A percentile compares a stretch with the other conserved stretches of the same genome.
These are phyloP conservation scores for Typhlomys cinereus DNA, from an alignment of 2,113 vertebrate species.

Conservation along the genomic window DNA sequence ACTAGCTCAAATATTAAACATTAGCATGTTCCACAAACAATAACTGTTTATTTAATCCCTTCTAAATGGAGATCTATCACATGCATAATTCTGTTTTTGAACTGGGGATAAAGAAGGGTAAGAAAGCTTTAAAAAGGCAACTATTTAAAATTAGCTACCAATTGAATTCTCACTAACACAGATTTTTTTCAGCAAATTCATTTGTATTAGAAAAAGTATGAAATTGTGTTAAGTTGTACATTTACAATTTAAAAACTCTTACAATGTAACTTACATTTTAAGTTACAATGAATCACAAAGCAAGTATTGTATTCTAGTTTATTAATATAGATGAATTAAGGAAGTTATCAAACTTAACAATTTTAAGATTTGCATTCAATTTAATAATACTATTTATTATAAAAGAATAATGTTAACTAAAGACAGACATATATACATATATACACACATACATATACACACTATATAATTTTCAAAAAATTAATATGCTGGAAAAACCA, in stretches of 20 bases:
- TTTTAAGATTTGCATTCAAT: neutral
- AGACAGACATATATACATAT: neutral
- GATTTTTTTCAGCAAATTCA: constrained; percentile 42
- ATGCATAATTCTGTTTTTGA: neutral
- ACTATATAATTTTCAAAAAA: constrained; percentile 39
- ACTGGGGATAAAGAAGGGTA: neutral
- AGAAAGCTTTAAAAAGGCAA: neutral
- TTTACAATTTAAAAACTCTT: constrained; percentile 26
- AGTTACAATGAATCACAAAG: constrained; percentile 25
- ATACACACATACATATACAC: too few relatives aligned
- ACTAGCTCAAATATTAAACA: constrained; percentile 35
- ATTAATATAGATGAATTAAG: constrained; percentile 48
- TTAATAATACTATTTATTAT: neutral
- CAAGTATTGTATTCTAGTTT: constrained; percentile 34
- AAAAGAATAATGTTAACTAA: constrained; percentile 31
- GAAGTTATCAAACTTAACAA: constrained; percentile 16
- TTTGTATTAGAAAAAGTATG: constrained; percentile 41
- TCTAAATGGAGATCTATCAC: neutral
- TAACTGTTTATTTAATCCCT: neutral
- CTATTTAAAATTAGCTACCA: constrained; percentile 30
- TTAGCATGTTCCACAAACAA: neutral
- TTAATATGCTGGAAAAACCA: constrained; percentile 7
- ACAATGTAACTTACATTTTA: constrained; percentile 9
- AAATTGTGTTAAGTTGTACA: neutral
- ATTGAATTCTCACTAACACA: neutral